These are phyloP conservation scores for Ovis aries DNA, from an alignment of 2,113 vertebrate genomes.

Conservation along the genomic window DNA sequence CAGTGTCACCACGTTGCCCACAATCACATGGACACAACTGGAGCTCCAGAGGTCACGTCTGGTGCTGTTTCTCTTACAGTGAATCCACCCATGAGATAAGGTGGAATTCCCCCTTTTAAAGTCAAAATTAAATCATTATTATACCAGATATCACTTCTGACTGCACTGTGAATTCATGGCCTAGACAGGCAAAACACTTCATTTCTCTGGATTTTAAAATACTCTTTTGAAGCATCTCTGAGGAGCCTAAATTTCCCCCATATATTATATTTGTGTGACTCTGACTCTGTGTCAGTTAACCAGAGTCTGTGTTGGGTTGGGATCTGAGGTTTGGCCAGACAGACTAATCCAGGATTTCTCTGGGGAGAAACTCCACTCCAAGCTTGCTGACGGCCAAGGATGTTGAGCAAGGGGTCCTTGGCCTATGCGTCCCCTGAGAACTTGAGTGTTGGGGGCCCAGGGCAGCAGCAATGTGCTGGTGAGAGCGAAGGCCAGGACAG, in stretches of 20 bases:
- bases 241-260: background rate
- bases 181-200: background rate
- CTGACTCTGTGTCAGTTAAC: background rate
- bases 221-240: background rate
- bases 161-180: background rate
- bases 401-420: conserved; percentile 89
- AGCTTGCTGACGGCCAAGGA: conserved; percentile 67
- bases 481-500: conserved; percentile 90
- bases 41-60: background rate
- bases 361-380: conserved; percentile 24
- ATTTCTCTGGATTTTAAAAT: background rate
- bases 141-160: background rate
- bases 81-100: background rate
- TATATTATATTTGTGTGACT: background rate
- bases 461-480: conserved; percentile 81
- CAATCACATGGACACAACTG: background rate
- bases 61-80: background rate
- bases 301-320: background rate
- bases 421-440: conserved; percentile 83
- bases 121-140: background rate
- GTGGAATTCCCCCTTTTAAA: background rate
- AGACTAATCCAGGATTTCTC: conserved; percentile 53
- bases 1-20: background rate
- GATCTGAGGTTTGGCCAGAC: background rate
- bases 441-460: conserved; percentile 84